Conservation (phyloP, 2,888 invertebrate species). For the Mantis religiosa region DNA sequence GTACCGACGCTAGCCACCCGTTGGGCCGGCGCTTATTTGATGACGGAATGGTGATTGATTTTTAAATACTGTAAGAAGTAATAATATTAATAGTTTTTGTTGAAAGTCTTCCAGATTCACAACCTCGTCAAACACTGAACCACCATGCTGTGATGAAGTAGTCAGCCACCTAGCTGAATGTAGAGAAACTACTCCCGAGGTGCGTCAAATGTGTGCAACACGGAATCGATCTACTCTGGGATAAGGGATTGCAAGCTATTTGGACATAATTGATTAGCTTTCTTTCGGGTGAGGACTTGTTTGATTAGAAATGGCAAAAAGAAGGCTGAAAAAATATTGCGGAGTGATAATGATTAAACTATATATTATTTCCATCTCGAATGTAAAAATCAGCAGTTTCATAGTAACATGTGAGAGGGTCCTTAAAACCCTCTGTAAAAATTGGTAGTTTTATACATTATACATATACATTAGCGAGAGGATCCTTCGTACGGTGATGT, state of each 20-base stretch:
- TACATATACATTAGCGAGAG: no score
- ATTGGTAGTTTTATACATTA: no score
- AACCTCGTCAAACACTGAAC: not conserved
- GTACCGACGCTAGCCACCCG: slow-evolving; percentile 65
- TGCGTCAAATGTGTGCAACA: not conserved
- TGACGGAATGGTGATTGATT: slow-evolving; percentile 74
- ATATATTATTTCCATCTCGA: no score
- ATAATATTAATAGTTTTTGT: slow-evolving; percentile 4
- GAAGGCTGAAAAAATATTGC: no score
- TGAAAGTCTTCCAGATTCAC: slow-evolving; percentile 6
- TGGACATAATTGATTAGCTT: not conserved
- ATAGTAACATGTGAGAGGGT: no score
- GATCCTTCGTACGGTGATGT: no score
- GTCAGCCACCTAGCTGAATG: not conserved
- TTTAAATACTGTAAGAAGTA: slow-evolving; percentile 32
- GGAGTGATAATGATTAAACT: no score
- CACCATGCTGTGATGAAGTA: not conserved
- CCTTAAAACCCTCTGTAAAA: no score
- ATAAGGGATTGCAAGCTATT: not conserved
- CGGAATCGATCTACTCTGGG: not conserved
- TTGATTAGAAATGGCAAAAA: not conserved
- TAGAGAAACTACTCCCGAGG: not conserved
- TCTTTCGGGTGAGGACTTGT: not conserved
- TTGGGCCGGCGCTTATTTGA: slow-evolving; percentile 73
- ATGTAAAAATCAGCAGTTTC: no score